Percentiles rank a stretch among this genome's conserved stretches.
Conservation (phyloP, 2,797 vertebrate genomes). For the Falco concolor region DNA sequence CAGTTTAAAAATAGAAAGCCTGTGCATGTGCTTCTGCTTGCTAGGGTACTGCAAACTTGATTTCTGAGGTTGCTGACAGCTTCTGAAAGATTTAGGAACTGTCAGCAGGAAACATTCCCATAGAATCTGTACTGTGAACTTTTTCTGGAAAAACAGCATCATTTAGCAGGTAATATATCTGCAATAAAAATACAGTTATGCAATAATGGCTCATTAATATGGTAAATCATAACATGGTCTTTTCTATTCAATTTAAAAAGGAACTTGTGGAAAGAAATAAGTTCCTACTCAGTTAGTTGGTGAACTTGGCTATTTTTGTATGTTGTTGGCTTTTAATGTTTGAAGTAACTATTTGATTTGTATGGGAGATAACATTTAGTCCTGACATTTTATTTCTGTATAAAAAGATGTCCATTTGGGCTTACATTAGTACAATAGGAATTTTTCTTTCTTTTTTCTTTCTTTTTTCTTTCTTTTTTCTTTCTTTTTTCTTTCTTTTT, state of each 20-base stretch:
- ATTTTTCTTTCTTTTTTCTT: not conserved
- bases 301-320: slow-evolving; percentile 24
- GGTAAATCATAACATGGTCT: slow-evolving; percentile 69
- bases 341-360: slow-evolving; percentile 67
- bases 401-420: slow-evolving; percentile 68
- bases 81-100: slow-evolving; percentile 79
- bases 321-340: slow-evolving; percentile 40
- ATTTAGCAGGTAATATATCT: slow-evolving; percentile 76
- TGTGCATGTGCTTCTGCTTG: slow-evolving; percentile 60
- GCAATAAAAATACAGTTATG: slow-evolving; percentile 76
- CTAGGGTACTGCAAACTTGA: slow-evolving; percentile 74
- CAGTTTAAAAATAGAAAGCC: slow-evolving; percentile 71
- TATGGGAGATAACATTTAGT: slow-evolving; percentile 60
- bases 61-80: slow-evolving; percentile 77
- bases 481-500: not conserved
- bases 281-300: slow-evolving; percentile 34
- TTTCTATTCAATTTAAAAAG: slow-evolving; percentile 67
- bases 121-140: slow-evolving; percentile 64
- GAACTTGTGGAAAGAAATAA: slow-evolving; percentile 66
- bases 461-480: not conserved
- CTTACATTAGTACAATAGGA: slow-evolving; percentile 61
- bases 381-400: slow-evolving; percentile 69
- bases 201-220: slow-evolving; percentile 77
- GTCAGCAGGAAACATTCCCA: slow-evolving; percentile 71
- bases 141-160: slow-evolving; percentile 59